Evolutionary conservation across 2,888 invertebrate species (phyloP), one percentile per base, ranked within the genome.

Genomic region (Margaritifera margaritifera): DNA sequence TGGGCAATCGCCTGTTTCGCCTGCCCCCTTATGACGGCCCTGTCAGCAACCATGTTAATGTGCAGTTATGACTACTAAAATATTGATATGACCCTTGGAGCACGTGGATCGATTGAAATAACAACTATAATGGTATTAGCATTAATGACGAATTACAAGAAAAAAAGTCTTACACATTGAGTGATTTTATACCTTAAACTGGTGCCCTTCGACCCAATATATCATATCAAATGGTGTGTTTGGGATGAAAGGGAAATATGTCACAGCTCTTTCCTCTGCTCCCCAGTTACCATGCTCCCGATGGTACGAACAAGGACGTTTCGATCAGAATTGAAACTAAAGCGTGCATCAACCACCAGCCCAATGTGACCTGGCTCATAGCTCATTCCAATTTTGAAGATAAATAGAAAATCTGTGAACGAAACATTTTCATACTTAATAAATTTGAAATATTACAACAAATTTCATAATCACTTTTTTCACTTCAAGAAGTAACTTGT

Each of bases 151-250:
- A 42, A 42, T 15, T 42, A 42, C 2, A 8, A 42, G 42, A 15
- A 0, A 1, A 2, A 42, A 15, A 42, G 42, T 51, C 24, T 55
- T 55, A 22, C 18, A 24, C 20, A 55, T 27, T 24, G 4, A 20
- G 8, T 58, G 11, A 20, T 61, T 61, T 63, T 19, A 4, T 69
- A 93, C 93, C 84, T 84, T 84, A 70, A 76, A 82, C 52, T 66
- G 60, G 31, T 67, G 54, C 1, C 55, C 68, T 53, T 84, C 83
- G n/a, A 77, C n/a, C 76, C 69, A 83, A 62, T 20, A 85, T 58
- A 85, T 77, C 56, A 85, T 80, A 20, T 84, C 83, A 74, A 84
- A 85, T 51, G 66, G 69, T 27, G 70, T 67, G 62, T 78, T 79
- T 11, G 80, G 80, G 11, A 69, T 52, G 63, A 85, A 85, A 20